These are phyloP conservation scores for Merops nubicus DNA, from an alignment of 2,113 vertebrate genomes.

Conservation along the genomic window DNA sequence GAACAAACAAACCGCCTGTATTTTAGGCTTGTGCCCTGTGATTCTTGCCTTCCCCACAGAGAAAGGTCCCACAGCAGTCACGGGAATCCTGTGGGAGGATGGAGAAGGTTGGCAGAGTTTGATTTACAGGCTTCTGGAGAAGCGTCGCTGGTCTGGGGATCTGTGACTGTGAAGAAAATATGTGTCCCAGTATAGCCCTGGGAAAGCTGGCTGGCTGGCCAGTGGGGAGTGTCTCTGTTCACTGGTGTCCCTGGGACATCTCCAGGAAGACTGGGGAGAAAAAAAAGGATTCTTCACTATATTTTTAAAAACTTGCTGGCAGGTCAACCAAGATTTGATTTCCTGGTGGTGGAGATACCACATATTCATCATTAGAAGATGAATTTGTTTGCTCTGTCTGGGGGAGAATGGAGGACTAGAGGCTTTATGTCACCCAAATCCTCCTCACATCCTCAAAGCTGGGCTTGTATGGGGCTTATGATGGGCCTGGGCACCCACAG, in stretches of 20 bases:
- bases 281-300: background rate
- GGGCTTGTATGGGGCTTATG: background rate
- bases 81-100: slow-evolving; percentile 15
- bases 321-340: background rate
- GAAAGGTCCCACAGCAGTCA: background rate
- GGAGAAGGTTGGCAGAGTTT: background rate
- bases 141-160: background rate
- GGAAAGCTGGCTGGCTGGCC: background rate
- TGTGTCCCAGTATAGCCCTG: background rate
- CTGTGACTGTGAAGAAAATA: background rate
- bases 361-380: background rate
- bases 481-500: background rate
- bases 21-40: background rate
- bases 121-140: background rate
- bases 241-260: background rate
- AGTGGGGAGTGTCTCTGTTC: background rate
- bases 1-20: background rate
- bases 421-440: background rate
- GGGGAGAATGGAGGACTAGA: background rate
- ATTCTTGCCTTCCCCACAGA: background rate
- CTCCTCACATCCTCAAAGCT: background rate
- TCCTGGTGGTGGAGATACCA: background rate
- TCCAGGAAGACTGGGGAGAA: background rate
- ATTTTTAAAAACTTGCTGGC: background rate
- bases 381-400: background rate